Percentiles rank a stretch among this genome's conserved stretches.
These are phyloP conservation scores for Drosophila seguyi DNA, from an alignment of 1,140 invertebrate genomes.

Conservation along the genomic window DNA sequence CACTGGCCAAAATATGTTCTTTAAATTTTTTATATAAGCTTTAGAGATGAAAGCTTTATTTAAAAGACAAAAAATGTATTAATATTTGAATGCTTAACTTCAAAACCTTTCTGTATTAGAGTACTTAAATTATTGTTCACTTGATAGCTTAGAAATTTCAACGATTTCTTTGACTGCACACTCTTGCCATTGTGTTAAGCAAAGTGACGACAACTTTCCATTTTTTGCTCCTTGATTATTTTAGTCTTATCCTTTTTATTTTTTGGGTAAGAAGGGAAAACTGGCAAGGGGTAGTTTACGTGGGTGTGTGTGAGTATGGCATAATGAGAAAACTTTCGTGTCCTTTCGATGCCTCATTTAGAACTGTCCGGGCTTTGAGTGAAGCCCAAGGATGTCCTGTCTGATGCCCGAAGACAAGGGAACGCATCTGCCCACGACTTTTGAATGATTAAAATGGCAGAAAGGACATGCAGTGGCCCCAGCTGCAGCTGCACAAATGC, in stretches of 20 bases:
- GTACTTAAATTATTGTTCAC: neutral
- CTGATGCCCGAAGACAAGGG: slow-evolving; percentile 14
- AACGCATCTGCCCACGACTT: slow-evolving; percentile 66
- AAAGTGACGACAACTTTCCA: slow-evolving; percentile 40
- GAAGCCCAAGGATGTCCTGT: slow-evolving; percentile 41
- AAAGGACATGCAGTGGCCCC: slow-evolving; percentile 13
- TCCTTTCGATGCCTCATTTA: slow-evolving; percentile 78
- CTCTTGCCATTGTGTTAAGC: slow-evolving; percentile 12
- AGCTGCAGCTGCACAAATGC: slow-evolving; percentile 56
- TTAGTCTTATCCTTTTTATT: slow-evolving; percentile 38
- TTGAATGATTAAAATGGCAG: slow-evolving; percentile 71
- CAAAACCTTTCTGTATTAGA: too few relatives aligned
- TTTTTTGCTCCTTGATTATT: slow-evolving; percentile 42
- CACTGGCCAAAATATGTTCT: neutral
- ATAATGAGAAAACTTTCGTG: slow-evolving; percentile 79
- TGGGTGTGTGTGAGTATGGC: slow-evolving; percentile 21
- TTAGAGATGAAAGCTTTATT: too few relatives aligned
- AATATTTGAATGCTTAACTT: neutral
- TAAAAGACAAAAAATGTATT: neutral
- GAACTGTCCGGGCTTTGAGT: slow-evolving; percentile 45
- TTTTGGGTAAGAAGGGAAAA: slow-evolving; percentile 18
- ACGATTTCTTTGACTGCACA: slow-evolving; percentile 16
- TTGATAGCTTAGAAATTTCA: too few relatives aligned
- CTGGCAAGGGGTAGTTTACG: slow-evolving; percentile 33
- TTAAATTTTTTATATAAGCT: too few relatives aligned